Evolutionary conservation across 1,140 invertebrate species (phyloP).

Genomic region (Polyergus mexicanus): DNA sequence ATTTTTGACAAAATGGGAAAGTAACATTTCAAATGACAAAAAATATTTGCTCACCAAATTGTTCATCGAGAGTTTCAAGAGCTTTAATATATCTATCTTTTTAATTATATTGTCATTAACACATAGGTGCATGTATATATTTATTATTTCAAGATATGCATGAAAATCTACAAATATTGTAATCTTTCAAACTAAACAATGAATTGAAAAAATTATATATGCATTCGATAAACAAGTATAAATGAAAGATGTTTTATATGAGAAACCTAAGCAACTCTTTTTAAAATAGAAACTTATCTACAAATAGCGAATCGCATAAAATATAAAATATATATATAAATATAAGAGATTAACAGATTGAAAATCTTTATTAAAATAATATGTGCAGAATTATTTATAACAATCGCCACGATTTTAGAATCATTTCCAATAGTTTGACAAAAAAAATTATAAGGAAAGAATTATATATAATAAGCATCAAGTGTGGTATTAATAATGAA

Average conservation of each 20-base stretch:
- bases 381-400: too few relatives aligned
- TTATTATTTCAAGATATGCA: conserved; percentile 29
- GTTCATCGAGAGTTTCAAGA: conserved; percentile 33
- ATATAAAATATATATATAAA: background rate
- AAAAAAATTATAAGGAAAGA: too few relatives aligned
- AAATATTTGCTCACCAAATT: conserved; percentile 15
- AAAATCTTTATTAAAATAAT: too few relatives aligned
- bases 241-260: background rate
- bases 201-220: conserved; percentile 41
- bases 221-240: conserved; percentile 11
- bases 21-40: conserved; percentile 27
- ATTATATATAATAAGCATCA: too few relatives aligned
- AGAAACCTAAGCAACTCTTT: conserved; percentile 23
- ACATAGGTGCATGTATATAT: conserved; percentile 1
- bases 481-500: too few relatives aligned
- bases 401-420: too few relatives aligned
- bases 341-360: too few relatives aligned
- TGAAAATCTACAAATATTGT: conserved; percentile 9
- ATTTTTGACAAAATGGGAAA: background rate
- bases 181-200: conserved; percentile 31
- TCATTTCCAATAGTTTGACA: too few relatives aligned
- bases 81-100: conserved; percentile 42
- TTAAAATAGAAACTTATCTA: conserved; percentile 14
- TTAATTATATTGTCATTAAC: conserved; percentile 29
- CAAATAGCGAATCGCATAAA: conserved; percentile 12